Evolutionary conservation across 1,140 invertebrate genomes (phyloP), one percentile per base, ranked within the genome.

Genomic region (Drosophila ironensis): DNA sequence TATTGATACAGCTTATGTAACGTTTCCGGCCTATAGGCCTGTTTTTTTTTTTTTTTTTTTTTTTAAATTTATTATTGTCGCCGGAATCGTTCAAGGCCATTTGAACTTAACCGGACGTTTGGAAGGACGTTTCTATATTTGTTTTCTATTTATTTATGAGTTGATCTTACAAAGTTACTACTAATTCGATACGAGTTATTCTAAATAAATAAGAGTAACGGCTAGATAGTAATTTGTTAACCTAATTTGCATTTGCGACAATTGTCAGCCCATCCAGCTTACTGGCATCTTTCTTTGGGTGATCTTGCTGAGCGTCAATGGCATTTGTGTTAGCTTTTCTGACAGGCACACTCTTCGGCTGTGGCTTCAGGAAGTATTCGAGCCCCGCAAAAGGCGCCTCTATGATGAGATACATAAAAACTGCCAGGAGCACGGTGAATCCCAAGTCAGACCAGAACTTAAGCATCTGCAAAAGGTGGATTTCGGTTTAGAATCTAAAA

Each of bases 361-460:
- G 19, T 5, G 50, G 35, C 9, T 3, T 4, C 11, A 61, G 6
- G 2, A 52, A 38, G 3, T n/a, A 24, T 1, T 72, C 61, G 1
- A 73, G 11, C 5, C 57, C 56, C 19, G 12, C n/a, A 3, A 72
- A 47, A 14, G 70, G 70, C 0, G 72, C 64, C 28, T 76, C 70
- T 16, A 76, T 42, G 5, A 61, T 22, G 0, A 73, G 38, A 8
- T 73, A 40, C 25, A 69, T 42, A 70, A 50, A 9, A 59, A 19
- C 2, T 47, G 19, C 14, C 14, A 37, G 2, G 0, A 37, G 14
- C 4, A 73, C 0, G 0, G 64, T 51, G 5, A 73, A 24, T 0
- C 72, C 70, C 12, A 69, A 53, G 33, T 40, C 35, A 1, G 46
- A 35, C 72, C 72, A 76, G 16, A 77, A 77, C 7, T 4, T 38